A percentile compares a stretch with the other conserved stretches of the same genome.
Evolutionary conservation across 2,888 invertebrate genomes (phyloP).

Genomic region (Stegana nigrithorax): DNA sequence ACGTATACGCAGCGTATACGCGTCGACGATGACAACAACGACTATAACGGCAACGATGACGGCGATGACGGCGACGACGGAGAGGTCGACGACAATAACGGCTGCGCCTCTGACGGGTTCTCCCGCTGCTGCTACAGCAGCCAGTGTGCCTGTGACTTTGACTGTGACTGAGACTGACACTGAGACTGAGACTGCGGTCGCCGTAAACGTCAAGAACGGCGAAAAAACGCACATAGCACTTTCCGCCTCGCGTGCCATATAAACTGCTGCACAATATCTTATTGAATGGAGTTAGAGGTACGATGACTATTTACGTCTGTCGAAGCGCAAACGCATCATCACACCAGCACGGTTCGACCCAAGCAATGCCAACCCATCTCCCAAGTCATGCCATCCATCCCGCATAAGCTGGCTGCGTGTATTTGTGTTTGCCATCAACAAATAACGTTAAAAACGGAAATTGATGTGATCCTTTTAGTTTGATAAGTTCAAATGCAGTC

Average conservation of each 20-base stretch:
- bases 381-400: background rate
- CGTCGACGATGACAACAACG: background rate
- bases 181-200: too few relatives aligned
- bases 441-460: slow-evolving; percentile 32
- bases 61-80: too few relatives aligned
- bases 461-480: slow-evolving; percentile 28
- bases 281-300: background rate
- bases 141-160: too few relatives aligned
- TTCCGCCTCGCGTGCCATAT: background rate
- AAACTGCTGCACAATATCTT: background rate
- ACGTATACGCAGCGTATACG: background rate
- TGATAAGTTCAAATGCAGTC: slow-evolving; percentile 24
- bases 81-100: too few relatives aligned
- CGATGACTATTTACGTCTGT: background rate
- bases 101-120: too few relatives aligned
- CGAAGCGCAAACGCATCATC: background rate
- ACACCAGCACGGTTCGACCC: background rate
- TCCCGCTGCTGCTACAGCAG: too few relatives aligned
- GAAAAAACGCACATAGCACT: too few relatives aligned
- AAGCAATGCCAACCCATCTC: background rate
- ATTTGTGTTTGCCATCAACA: slow-evolving; percentile 30
- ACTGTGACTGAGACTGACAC: too few relatives aligned
- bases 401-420: background rate
- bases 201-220: too few relatives aligned
- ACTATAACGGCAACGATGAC: background rate